Percentiles rank a stretch among this genome's conserved stretches.
Conservation (phyloP, 1,140 invertebrate species). For the Gryllus bimaculatus region DNA sequence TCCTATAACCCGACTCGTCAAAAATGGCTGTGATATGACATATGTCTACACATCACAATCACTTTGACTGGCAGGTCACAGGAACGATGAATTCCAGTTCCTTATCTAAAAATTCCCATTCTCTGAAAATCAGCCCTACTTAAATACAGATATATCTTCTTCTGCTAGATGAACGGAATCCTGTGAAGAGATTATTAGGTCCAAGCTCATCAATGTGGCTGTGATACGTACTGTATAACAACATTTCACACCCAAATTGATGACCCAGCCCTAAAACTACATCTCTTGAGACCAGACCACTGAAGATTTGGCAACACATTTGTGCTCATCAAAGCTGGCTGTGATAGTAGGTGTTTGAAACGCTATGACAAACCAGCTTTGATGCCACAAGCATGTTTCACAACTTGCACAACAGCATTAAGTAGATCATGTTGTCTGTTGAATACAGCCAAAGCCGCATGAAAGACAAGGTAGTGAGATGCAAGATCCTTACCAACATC, state of each 20-base stretch:
- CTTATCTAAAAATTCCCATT: not conserved
- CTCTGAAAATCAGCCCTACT: too few species aligned
- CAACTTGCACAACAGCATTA: not conserved
- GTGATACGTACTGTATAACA: constrained; percentile 50
- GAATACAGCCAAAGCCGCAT: constrained; percentile 38
- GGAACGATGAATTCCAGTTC: constrained; percentile 5
- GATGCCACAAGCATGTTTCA: constrained; percentile 46
- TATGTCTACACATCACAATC: constrained; percentile 65
- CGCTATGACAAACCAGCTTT: constrained; percentile 71
- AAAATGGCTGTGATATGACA: constrained; percentile 84
- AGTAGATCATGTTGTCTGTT: not conserved
- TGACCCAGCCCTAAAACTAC: constrained; percentile 42
- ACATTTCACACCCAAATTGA: constrained; percentile 66
- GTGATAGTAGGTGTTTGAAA: constrained; percentile 51
- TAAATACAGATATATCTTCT: not conserved
- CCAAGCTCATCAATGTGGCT: constrained; percentile 72
- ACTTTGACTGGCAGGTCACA: constrained; percentile 52
- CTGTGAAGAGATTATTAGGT: constrained; percentile 19
- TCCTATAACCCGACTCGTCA: constrained; percentile 58
- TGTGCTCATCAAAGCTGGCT: constrained; percentile 76
- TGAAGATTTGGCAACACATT: constrained; percentile 34
- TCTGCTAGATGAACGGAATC: not conserved
- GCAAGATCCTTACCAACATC: constrained; percentile 53
- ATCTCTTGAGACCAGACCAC: not conserved
- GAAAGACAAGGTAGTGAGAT: constrained; percentile 94